phyloP scores from a whole-genome alignment of 2,888 invertebrate genomes.

The Apamea sordens region DNA sequence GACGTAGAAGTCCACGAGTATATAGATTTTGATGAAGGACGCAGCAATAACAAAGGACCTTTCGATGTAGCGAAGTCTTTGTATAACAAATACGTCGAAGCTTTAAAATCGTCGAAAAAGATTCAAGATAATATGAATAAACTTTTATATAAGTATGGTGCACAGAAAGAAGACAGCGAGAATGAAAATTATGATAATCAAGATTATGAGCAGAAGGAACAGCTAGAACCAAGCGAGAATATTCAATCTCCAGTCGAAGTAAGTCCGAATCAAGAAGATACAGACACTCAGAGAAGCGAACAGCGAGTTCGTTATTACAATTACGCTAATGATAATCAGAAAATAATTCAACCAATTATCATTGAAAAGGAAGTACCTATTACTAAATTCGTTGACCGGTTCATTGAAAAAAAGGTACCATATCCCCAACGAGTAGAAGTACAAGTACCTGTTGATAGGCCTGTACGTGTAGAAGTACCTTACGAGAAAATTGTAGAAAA shows the following conservation, averaged over 20 bases:
- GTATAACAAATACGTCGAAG: conserved; percentile 81
- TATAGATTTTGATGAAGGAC: conserved; percentile 84
- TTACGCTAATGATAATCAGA: conserved; percentile 75
- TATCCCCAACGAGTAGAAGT: conserved; percentile 84
- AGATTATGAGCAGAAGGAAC: conserved; percentile 74
- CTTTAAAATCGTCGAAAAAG: conserved; percentile 82
- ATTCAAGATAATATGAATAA: conserved; percentile 80
- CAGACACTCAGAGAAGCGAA: conserved; percentile 75
- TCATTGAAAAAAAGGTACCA: conserved; percentile 85
- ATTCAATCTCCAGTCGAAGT: conserved; percentile 78
- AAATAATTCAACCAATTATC: conserved; percentile 86
- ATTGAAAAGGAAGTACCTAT: conserved; percentile 87
- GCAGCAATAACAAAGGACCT: conserved; percentile 77
- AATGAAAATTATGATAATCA: conserved; percentile 72
- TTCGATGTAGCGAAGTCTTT: conserved; percentile 77
- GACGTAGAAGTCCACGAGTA: conserved; percentile 87
- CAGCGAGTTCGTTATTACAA: conserved; percentile 72
- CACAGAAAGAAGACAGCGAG: conserved; percentile 80
- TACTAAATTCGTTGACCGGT: conserved; percentile 85
- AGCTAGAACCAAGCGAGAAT: conserved; percentile 81
- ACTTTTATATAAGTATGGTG: conserved; percentile 76
- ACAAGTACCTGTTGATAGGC: conserved; percentile 83
- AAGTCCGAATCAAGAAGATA: conserved; percentile 72
- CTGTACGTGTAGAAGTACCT: conserved; percentile 84
- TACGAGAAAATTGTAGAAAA: conserved; percentile 89